A percentile compares a stretch with the other conserved stretches of the same genome.
phyloP scores from a whole-genome alignment of 2,797 vertebrate genomes.

The Gila robusta region DNA sequence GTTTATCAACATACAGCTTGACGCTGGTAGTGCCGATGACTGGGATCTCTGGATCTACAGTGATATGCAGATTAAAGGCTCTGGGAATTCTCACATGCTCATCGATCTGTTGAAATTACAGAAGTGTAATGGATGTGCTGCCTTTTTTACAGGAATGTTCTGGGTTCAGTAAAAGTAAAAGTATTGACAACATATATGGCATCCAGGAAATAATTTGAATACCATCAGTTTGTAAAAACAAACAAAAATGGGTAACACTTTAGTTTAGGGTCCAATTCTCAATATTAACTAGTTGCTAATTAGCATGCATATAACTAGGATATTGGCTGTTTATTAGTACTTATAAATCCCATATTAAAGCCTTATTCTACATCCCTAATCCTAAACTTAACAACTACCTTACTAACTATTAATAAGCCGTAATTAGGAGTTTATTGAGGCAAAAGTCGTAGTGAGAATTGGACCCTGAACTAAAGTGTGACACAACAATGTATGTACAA shows the following conservation, averaged over 20 bases:
- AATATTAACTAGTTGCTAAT: no score
- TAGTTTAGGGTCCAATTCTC: no score
- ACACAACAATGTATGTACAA: not conserved
- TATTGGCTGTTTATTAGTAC: no score
- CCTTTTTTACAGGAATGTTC: not conserved
- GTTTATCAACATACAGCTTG: conserved; percentile 64
- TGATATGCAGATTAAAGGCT: conserved; percentile 64
- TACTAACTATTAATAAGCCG: no score
- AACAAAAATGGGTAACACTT: not conserved
- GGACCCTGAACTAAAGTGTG: no score
- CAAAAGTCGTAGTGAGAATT: no score
- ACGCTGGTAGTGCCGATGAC: conserved; percentile 65
- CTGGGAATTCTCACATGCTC: conserved; percentile 43
- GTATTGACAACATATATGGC: not conserved
- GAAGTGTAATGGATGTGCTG: no score
- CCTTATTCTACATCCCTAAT: no score
- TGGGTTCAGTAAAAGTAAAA: not conserved
- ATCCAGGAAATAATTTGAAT: not conserved
- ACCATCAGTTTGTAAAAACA: not conserved
- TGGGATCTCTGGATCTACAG: conserved; percentile 64
- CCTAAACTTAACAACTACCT: no score
- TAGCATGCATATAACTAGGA: no score
- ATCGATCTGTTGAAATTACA: conserved; percentile 66
- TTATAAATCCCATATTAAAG: no score
- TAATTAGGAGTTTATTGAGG: no score